Evolutionary conservation across 2,113 vertebrate species (phyloP).

Genomic region (Cyanoramphus novaezelandiae): DNA sequence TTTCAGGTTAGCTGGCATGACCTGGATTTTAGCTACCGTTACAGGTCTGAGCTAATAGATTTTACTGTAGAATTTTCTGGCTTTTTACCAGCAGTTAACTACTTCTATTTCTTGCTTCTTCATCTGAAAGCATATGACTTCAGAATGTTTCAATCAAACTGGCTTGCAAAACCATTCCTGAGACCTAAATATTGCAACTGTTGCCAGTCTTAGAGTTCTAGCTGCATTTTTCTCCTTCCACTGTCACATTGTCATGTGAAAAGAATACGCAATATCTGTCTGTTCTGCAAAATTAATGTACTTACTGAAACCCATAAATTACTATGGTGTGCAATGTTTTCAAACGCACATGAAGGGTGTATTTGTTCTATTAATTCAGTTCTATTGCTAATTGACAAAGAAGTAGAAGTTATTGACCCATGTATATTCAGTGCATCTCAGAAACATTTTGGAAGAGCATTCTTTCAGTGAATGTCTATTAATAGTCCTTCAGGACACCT

Average conservation of each 20-base stretch:
- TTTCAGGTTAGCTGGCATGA: background rate
- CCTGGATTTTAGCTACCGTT: background rate
- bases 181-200: background rate
- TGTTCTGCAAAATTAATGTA: background rate
- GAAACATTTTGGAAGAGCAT: background rate
- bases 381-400: background rate
- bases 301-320: background rate
- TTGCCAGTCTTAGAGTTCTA: background rate
- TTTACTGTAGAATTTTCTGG: constrained; percentile 1
- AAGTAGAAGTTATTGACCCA: background rate
- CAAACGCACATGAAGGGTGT: background rate
- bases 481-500: background rate
- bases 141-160: background rate
- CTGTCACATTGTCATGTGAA: background rate
- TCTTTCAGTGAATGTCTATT: background rate
- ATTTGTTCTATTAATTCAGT: background rate
- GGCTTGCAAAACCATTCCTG: background rate
- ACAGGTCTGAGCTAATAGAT: background rate
- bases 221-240: background rate
- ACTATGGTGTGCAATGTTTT: background rate
- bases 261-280: background rate
- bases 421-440: background rate
- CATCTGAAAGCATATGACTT: background rate
- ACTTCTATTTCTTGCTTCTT: background rate
- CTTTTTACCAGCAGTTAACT: background rate